Base-by-base conservation (phyloP, 2,888 invertebrate genomes). In the Selenia dentaria region DNA sequence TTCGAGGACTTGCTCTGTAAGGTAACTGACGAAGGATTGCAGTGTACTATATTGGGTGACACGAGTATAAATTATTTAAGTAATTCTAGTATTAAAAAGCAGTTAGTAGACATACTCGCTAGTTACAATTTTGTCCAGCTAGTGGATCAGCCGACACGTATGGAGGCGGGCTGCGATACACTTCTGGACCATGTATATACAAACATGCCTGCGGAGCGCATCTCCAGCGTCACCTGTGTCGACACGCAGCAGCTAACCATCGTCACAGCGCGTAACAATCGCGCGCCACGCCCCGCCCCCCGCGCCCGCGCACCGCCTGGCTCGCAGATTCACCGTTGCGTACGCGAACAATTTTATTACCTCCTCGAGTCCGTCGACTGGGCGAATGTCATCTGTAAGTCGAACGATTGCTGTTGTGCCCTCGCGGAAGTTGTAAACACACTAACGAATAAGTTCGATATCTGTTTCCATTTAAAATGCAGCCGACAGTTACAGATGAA, bases 171-270 rank as follows among this genome's bases (percentile, higher is more conserved):
- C 11, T 20, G 22, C 8, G 11, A n/a, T 5, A 31, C 46, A 0
- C 20, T 46, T 2, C 6, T 46, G 1, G 40, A 46, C 16, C 46
- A 46, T 9, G 32, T 22, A 1, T 40, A 40, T 13, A 22, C 36
- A 6, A 46, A 46, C 11, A 10, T 35, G 3, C 14, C 40, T 5
- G 28, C 14, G 4, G 25, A 35, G 10, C 25, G 38, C 22, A 14
- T 39, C 12, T 11, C n/a, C 0, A n/a, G 6, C 18, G 5, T 34
- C 11, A 5, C 38, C 6, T 9, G 28, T 13, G 25, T 45, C n/a
- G 22, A 3, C 2, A 20, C 46, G 22, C 35, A 18, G 6, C 40
- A 36, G n/a, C n/a, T n/a, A n/a, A n/a, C n/a, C n/a, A n/a, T n/a
- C n/a, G n/a, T n/a, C 31, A 40, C 22, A 22, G 22, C 22, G 22